phyloP scores from a whole-genome alignment of 2,113 vertebrate genomes.

The Otolemur garnettii region DNA sequence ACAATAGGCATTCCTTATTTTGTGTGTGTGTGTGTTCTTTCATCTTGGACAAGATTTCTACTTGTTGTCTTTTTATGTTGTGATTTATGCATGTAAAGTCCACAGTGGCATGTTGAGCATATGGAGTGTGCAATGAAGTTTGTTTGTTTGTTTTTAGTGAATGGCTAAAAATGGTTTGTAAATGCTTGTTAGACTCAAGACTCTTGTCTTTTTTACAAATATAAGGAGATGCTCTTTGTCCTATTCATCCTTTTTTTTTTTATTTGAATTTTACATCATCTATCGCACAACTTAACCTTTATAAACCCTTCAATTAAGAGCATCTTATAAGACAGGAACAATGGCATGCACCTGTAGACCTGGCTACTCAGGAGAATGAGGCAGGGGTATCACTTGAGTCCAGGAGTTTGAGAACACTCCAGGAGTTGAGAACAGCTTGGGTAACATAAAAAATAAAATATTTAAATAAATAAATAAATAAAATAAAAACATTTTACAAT shows the following conservation, averaged over 20 bases:
- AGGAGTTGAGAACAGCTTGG: no score
- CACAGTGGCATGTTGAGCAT: background rate
- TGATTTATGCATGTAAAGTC: background rate
- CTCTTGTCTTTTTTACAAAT: background rate
- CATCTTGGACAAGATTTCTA: background rate
- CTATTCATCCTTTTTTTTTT: background rate
- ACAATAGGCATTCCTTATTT: background rate
- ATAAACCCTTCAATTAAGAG: conserved; percentile 13
- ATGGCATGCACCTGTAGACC: no score
- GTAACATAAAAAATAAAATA: no score
- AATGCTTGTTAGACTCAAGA: background rate
- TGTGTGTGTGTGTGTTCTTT: background rate
- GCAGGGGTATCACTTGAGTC: no score
- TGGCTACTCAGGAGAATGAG: no score
- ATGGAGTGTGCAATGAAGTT: background rate
- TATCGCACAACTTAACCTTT: conserved; percentile 2
- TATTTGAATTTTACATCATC: background rate
- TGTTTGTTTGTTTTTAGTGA: background rate
- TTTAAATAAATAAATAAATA: no score
- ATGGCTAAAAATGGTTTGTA: background rate
- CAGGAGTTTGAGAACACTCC: no score
- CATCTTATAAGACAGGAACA: background rate
- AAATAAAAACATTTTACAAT: background rate
- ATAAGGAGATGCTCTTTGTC: background rate
- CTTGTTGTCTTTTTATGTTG: background rate